Evolutionary conservation across 2,797 vertebrate genomes (phyloP).

Genomic region (Channallabes apus): DNA sequence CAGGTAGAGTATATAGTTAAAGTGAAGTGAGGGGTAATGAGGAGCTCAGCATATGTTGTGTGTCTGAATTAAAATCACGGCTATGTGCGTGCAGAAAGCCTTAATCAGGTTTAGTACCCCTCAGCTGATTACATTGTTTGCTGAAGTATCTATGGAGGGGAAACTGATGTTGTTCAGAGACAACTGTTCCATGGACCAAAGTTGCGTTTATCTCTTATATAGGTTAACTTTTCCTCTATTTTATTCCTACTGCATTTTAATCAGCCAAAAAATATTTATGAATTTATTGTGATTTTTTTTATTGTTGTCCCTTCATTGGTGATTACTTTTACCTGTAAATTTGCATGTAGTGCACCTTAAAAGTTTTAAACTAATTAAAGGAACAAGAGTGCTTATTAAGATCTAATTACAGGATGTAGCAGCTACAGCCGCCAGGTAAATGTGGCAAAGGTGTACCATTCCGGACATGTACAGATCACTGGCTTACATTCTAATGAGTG

Average conservation of each 20-base stretch:
- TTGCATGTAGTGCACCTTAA: background rate
- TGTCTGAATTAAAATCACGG: slow-evolving; percentile 30
- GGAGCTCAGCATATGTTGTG: background rate
- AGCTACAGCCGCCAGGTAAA: background rate
- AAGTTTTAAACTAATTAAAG: background rate
- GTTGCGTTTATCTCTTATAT: background rate
- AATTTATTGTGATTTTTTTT: background rate
- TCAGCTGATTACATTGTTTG: slow-evolving; percentile 44
- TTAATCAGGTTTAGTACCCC: slow-evolving; percentile 43
- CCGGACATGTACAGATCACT: background rate
- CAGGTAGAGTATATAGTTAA: slow-evolving; percentile 5
- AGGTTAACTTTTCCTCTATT: background rate
- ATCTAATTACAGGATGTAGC: background rate
- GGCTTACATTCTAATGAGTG: no score
- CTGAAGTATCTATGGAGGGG: slow-evolving; percentile 28
- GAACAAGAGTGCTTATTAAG: background rate
- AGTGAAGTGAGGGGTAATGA: slow-evolving; percentile 7
- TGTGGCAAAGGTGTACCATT: background rate
- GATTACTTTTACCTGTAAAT: background rate
- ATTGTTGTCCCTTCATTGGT: background rate
- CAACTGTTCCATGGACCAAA: background rate
- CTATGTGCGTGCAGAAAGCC: background rate
- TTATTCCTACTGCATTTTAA: background rate
- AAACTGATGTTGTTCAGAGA: background rate
- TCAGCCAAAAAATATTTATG: background rate